These are phyloP conservation scores for Drosophila asahinai DNA, from an alignment of 1,140 invertebrate genomes.

Conservation along the genomic window DNA sequence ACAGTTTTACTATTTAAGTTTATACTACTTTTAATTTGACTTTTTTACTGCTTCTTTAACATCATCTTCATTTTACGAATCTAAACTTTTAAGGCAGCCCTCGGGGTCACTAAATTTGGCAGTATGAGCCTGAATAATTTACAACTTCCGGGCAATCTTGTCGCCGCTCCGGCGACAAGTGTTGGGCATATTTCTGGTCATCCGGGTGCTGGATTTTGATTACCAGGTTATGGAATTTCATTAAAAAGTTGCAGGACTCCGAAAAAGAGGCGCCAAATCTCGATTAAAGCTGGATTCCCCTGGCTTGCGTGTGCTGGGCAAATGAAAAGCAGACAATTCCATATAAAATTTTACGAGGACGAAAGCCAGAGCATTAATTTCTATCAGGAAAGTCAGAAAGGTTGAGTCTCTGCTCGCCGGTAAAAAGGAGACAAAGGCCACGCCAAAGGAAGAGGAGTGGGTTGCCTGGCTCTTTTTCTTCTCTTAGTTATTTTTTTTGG, in stretches of 20 bases:
- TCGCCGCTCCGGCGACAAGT: slow-evolving; percentile 42
- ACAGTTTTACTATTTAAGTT: too few species aligned
- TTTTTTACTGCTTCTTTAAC: too few species aligned
- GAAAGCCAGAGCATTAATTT: slow-evolving; percentile 61
- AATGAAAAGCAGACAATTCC: slow-evolving; percentile 68
- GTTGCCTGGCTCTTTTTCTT: slow-evolving; percentile 13
- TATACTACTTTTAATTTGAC: too few species aligned
- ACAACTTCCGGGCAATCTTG: slow-evolving; percentile 52
- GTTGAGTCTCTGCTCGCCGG: slow-evolving; percentile 58
- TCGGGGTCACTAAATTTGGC: slow-evolving; percentile 11
- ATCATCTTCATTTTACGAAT: not conserved
- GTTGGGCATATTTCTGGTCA: slow-evolving; percentile 55
- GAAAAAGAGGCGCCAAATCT: slow-evolving; percentile 3
- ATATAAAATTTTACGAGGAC: slow-evolving; percentile 77
- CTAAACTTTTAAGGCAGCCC: not conserved
- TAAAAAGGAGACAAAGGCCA: slow-evolving; percentile 60
- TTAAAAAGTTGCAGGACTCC: slow-evolving; percentile 50
- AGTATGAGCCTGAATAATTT: slow-evolving; percentile 58
- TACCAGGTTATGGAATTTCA: slow-evolving; percentile 74
- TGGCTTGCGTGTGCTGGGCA: slow-evolving; percentile 55
- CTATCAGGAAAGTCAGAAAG: slow-evolving; percentile 71
- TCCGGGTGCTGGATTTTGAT: slow-evolving; percentile 55
- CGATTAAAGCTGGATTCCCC: slow-evolving; percentile 37
- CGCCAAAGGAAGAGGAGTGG: slow-evolving; percentile 19
- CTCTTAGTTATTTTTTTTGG: slow-evolving; percentile 51